These are phyloP conservation scores for Egretta garzetta DNA, from an alignment of 2,113 vertebrate species.

Conservation along the genomic window DNA sequence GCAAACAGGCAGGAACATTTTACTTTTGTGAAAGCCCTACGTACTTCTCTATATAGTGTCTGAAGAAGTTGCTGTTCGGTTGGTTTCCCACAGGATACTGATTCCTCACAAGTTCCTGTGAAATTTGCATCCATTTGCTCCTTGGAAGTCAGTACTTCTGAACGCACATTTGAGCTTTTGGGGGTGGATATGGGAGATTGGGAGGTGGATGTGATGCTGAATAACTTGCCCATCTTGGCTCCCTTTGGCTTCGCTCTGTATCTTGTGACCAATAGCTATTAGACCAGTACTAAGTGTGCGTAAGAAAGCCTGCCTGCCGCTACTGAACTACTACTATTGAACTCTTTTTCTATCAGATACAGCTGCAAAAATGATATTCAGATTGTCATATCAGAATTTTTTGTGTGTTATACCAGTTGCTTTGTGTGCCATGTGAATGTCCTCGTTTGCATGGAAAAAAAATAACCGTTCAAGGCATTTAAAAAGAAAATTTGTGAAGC, in stretches of 20 bases:
- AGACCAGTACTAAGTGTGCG: not conserved
- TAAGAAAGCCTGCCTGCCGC: not conserved
- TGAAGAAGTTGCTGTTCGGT: not conserved
- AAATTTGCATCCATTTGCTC: not conserved
- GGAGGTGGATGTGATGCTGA: not conserved
- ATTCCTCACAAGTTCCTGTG: not conserved
- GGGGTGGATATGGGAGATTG: not conserved
- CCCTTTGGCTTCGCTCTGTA: accelerated
- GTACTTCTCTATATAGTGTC: not conserved
- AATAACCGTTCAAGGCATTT: not conserved
- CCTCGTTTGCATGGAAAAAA: not conserved
- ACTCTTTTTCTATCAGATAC: not conserved
- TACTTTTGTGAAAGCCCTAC: not conserved
- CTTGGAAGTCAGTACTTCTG: not conserved
- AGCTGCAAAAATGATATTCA: not conserved
- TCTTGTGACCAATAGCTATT: not conserved
- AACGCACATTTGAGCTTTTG: not conserved
- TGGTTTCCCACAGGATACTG: not conserved
- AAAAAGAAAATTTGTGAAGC: not conserved
- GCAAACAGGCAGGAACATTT: not conserved
- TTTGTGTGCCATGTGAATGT: not conserved
- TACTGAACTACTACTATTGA: not conserved
- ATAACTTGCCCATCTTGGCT: not conserved
- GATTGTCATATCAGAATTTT: not conserved
- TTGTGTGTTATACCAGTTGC: not conserved